Evolutionary conservation across 2,797 vertebrate genomes (phyloP).

Genomic region (Distichodus sexfasciatus): DNA sequence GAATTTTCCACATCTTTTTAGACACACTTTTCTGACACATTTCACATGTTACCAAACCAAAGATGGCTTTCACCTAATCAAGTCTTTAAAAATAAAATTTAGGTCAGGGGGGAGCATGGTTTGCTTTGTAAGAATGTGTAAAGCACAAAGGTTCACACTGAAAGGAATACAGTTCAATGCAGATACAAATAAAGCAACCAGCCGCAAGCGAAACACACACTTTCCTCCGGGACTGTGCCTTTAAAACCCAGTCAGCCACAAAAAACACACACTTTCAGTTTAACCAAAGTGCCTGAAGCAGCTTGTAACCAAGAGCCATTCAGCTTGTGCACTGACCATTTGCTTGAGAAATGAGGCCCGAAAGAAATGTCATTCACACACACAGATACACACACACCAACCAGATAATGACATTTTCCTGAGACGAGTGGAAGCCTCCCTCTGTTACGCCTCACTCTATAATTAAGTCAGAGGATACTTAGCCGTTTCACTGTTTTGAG

Average conservation of each 20-base stretch:
- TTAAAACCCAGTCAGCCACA: constrained; percentile 9
- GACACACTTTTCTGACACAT: too few relatives aligned
- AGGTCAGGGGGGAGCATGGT: too few relatives aligned
- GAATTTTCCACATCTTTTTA: too few relatives aligned
- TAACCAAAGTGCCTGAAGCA: not conserved
- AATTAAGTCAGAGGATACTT: constrained; percentile 8
- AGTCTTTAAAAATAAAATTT: too few relatives aligned
- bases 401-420: constrained; percentile 2
- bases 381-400: not conserved
- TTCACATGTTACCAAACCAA: too few relatives aligned
- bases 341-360: constrained; percentile 47
- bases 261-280: not conserved
- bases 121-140: not conserved
- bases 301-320: constrained; percentile 22
- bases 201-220: not conserved
- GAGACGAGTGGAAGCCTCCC: not conserved
- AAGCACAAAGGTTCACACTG: not conserved
- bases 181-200: not conserved
- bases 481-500: not conserved
- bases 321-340: constrained; percentile 38
- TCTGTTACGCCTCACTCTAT: not conserved
- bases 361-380: constrained; percentile 19
- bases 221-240: not conserved
- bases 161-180: not conserved
- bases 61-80: too few relatives aligned